Percentiles rank a stretch among this genome's conserved stretches.
Evolutionary conservation across 23 tunicate species (phyloP).

Genomic region (Botrylloides violaceus): DNA sequence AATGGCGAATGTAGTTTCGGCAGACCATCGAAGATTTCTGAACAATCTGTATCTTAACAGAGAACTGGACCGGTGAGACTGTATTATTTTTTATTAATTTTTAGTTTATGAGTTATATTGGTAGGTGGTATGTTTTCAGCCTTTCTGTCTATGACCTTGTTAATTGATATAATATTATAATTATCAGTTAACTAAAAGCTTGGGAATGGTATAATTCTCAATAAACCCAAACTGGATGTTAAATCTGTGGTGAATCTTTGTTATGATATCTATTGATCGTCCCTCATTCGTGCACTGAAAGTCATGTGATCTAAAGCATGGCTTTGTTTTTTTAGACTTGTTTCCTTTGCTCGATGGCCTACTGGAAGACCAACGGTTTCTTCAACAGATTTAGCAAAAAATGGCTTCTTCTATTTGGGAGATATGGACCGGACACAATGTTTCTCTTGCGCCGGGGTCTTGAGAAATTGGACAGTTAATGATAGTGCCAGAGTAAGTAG

Average conservation of each 20-base stretch:
- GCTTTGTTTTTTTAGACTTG: conserved; percentile 12
- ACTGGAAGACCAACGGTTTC: conserved; percentile 18
- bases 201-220: no score
- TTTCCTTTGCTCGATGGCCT: conserved; percentile 43
- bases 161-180: no score
- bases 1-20: conserved; percentile 22
- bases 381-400: conserved; percentile 47
- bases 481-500: conserved; percentile 25
- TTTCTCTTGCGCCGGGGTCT: conserved; percentile 61
- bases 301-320: no score
- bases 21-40: conserved; percentile 23
- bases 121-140: no score
- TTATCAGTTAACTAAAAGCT: no score
- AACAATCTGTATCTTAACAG: conserved; percentile 16
- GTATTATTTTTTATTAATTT: no score
- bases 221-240: no score
- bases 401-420: conserved; percentile 76
- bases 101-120: no score
- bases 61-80: conserved; percentile 14
- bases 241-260: no score
- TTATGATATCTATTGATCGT: no score
- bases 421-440: conserved; percentile 64
- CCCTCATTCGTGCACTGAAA: no score
- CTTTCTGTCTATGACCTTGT: no score
- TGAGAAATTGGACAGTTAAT: conserved; percentile 57